Conservation (phyloP, 1,140 invertebrate species). For the Dufourea novaeangliae region DNA sequence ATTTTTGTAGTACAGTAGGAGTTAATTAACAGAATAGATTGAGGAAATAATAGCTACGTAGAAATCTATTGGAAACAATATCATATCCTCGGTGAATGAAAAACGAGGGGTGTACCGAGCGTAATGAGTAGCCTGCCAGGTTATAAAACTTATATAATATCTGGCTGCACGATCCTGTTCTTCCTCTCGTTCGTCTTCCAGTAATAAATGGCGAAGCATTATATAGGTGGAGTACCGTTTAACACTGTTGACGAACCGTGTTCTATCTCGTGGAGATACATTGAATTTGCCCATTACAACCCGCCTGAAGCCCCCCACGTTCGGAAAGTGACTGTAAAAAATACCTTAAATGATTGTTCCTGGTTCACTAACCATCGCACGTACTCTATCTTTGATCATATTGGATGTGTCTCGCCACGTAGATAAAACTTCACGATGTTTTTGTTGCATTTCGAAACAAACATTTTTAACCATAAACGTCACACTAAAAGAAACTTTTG, state of each 20-base stretch:
- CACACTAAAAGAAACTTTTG: neutral
- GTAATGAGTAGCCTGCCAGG: conserved; percentile 43
- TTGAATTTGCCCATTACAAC: conserved; percentile 75
- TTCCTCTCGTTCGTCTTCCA: conserved; percentile 61
- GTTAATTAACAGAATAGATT: neutral
- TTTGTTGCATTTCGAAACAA: conserved; percentile 6
- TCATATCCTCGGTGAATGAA: neutral
- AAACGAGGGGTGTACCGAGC: conserved; percentile 23
- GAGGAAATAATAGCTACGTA: conserved; percentile 20
- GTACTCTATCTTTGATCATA: conserved; percentile 63
- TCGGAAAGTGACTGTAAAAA: conserved; percentile 75
- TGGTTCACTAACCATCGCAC: conserved; percentile 73
- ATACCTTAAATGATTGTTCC: conserved; percentile 78
- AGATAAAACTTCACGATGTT: conserved; percentile 33
- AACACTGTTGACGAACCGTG: conserved; percentile 73
- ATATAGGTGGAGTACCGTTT: conserved; percentile 72
- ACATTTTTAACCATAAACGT: neutral
- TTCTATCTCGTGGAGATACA: conserved; percentile 77
- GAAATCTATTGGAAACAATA: conserved; percentile 47
- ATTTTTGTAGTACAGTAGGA: no score
- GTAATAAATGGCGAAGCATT: conserved; percentile 66
- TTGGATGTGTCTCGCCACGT: conserved; percentile 20
- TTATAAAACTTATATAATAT: conserved; percentile 70
- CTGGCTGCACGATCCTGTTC: conserved; percentile 61
- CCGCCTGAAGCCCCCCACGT: conserved; percentile 53